Evolutionary conservation across 2,797 vertebrate species (phyloP), one percentile per base, ranked within the genome.

Genomic region (Esox lucius): DNA sequence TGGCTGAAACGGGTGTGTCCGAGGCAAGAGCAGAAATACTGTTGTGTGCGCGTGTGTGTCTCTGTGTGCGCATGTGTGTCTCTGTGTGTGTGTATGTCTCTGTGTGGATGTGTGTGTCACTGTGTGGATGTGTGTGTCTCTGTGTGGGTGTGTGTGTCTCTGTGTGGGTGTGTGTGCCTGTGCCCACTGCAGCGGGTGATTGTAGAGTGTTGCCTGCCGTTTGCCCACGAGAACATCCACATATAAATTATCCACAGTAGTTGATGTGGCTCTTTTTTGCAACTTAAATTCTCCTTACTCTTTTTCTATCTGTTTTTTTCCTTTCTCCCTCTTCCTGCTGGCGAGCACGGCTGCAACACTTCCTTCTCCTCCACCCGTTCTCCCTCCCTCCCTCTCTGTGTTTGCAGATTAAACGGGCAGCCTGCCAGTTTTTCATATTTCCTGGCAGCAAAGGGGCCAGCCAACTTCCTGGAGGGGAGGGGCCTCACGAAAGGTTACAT

Each of bases 401-500:
- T 91, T 93, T 93, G 92, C 91, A 91, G 92, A 94, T 93, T 92
- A 94, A 96, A 95, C 91, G 90, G 95, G 96, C 95, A 92, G 93
- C 88, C 93, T 95, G 94, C 96, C 95, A 96, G 94, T 94, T 93
- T 94, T 94, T 94, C 93, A 93, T 94, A 95, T 92, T 94, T 95
- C 94, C 94, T 94, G 94, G 94, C 94, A 95, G 88, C 86, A 88
- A 90, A 91, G 91, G 87, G 93, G 91, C 91, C 90, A 89, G 91
- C 90, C 90, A 84, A 94, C 93, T 94, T 95, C 94, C 94, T 93
- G 95, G 92, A 92, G 92, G 91, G 94, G 94, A 89, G 88, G 88
- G 91, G 93, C 93, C 92, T 92, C 87, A 90, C 88, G 91, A 96
- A 96, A 96, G 96, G 96, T 95, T 95, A 95, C 94, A 96, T 96